phyloP scores from a whole-genome alignment of 1,140 invertebrate genomes.

The Drosophila auraria region DNA sequence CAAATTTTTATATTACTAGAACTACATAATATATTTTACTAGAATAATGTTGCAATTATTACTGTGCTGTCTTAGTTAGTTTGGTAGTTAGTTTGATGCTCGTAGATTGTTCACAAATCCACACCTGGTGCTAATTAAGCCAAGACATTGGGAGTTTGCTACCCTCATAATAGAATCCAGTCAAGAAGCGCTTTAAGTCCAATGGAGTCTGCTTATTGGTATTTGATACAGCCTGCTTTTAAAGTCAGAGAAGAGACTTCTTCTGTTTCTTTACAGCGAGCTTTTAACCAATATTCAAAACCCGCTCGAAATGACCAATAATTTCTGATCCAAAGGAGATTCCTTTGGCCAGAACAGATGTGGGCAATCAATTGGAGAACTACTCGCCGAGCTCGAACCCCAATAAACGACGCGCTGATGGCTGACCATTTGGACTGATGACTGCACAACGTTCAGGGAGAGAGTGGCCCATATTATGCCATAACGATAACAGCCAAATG shows the following conservation, averaged over 20 bases:
- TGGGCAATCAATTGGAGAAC: conserved; percentile 54
- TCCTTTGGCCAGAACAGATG: conserved; percentile 24
- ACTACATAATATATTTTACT: not conserved
- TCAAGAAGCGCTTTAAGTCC: not conserved
- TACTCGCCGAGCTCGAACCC: conserved; percentile 23
- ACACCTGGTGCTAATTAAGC: conserved; percentile 3
- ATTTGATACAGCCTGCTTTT: not conserved
- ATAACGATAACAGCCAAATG: conserved; percentile 75
- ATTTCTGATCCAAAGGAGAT: conserved; percentile 28
- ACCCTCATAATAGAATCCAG: not conserved
- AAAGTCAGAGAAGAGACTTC: not conserved
- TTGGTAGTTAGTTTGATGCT: not conserved
- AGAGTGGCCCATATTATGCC: conserved; percentile 62
- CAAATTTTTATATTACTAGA: not conserved
- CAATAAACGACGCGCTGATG: conserved; percentile 70
- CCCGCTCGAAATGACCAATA: conserved; percentile 26
- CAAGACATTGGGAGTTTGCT: not conserved
- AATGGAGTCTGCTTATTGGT: conserved; percentile 1
- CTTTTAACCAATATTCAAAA: conserved; percentile 13
- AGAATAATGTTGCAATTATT: not conserved
- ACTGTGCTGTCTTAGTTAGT: no score
- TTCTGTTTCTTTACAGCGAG: conserved; percentile 2
- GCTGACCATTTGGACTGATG: conserved; percentile 64
- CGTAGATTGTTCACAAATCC: not conserved
- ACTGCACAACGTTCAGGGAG: conserved; percentile 37